Base-by-base conservation (phyloP, 2,888 invertebrate species). In the Doris montereyensis region DNA sequence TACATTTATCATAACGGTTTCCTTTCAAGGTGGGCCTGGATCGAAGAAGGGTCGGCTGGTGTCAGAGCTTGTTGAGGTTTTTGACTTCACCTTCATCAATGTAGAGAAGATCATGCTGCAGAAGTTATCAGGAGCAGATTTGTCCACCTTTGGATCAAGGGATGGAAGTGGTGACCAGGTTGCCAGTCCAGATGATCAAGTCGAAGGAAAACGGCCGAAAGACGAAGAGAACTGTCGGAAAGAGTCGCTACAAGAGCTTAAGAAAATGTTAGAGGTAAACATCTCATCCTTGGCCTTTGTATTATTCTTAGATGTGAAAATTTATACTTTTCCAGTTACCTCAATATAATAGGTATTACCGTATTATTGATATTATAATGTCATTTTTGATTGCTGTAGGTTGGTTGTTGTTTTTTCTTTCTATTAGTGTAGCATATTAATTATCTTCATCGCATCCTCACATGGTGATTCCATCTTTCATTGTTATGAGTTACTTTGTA, bases 1-100 rank as follows among this genome's bases (percentile, higher is more conserved):
- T n/a, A n/a, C n/a, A n/a, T n/a, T n/a, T n/a, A n/a, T n/a, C n/a
- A n/a, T n/a, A n/a, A n/a, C n/a, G n/a, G 28, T 78, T 82, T 0
- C 67, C 17, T 35, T 79, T 83, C 5, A 83, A 91, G 91, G 91
- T 60, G 91, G 91, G 0, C 91, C 91, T 13, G 90, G 90, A 0
- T 89, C 90, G 32, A 87, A 87, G 79, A 91, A 91, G 81, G 91
- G 91, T 0, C 84, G 87, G 32, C 84, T 90, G 58, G 84, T 90
- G 24, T 88, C 89, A 68, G 89, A 91, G 76, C 79, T 91, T 65
- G 81, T 86, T 67, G 84, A 86, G 76, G 86, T 88, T 8, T 91
- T 88, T 83, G 88, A 87, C 26, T 88, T 91, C 77, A 84, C 85
- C 10, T 84, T 88, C 32, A 82, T 91, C 26, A 89, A 87, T 80